Conservation (phyloP, 2,797 vertebrate species). For the Dromococcyx pavoninus region DNA sequence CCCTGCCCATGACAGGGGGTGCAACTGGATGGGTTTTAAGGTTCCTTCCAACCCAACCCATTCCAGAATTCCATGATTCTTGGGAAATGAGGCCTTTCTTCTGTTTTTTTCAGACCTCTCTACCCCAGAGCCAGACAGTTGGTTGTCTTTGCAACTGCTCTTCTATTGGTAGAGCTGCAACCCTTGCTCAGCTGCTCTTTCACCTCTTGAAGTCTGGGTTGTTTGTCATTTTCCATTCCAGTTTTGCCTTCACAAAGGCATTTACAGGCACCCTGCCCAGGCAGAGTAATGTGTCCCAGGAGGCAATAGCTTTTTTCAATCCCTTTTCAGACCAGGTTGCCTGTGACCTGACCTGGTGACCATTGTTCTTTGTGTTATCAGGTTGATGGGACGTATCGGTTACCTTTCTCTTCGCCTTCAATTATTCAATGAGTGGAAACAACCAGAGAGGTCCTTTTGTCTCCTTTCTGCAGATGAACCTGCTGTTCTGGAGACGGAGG, state of each 20-base stretch:
- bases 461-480: slow-evolving; percentile 83
- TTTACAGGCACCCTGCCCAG: fast-evolving
- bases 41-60: too few species aligned
- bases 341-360: not conserved
- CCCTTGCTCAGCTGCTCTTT: not conserved
- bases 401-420: not conserved
- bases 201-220: not conserved
- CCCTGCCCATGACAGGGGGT: too few species aligned
- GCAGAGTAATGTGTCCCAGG: not conserved
- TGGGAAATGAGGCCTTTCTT: not conserved
- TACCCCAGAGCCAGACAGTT: fast-evolving
- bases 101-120: not conserved
- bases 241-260: not conserved
- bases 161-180: not conserved
- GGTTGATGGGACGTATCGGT: not conserved
- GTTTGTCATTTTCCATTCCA: not conserved
- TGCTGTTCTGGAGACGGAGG: slow-evolving; percentile 90
- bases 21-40: too few species aligned
- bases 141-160: fast-evolving
- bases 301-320: not conserved
- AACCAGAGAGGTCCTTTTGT: not conserved
- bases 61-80: too few species aligned
- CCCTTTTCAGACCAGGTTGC: not conserved
- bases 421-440: not conserved
- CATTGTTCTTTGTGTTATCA: not conserved